Conservation (phyloP, 2,113 vertebrate species). For the Prochilodus magdalenae region DNA sequence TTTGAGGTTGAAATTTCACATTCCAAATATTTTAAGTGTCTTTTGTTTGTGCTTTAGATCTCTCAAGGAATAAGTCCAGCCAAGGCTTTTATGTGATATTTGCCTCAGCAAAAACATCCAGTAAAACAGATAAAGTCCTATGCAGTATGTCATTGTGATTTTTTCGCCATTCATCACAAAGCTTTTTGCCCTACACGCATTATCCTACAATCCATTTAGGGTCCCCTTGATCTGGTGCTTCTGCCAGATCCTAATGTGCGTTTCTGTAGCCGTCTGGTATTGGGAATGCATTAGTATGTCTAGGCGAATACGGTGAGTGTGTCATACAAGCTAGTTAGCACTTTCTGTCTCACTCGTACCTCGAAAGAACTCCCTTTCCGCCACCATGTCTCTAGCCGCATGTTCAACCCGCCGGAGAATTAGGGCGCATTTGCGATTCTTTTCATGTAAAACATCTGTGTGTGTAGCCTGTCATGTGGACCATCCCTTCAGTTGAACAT, state of each 20-base stretch:
- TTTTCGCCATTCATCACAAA: neutral
- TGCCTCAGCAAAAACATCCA: neutral
- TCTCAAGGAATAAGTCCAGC: no score
- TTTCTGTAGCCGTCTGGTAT: neutral
- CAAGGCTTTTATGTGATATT: no score
- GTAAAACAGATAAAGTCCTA: neutral
- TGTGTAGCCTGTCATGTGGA: constrained; percentile 37
- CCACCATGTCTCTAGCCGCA: constrained; percentile 3
- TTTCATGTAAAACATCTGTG: constrained; percentile 47
- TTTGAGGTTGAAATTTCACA: no score
- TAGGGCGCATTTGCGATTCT: constrained; percentile 46
- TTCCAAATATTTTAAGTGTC: neutral
- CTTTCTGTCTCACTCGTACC: constrained; percentile 21
- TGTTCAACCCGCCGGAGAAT: constrained; percentile 43
- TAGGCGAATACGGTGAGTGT: neutral
- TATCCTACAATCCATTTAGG: neutral
- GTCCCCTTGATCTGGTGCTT: neutral
- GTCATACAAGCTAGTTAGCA: constrained; percentile 24
- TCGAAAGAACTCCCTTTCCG: constrained; percentile 23
- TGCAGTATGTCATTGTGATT: neutral
- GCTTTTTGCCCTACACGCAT: neutral
- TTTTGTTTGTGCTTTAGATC: no score
- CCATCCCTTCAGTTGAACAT: constrained; percentile 51
- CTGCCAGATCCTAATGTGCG: neutral
- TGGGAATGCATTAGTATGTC: constrained; percentile 18